phyloP scores from a whole-genome alignment of 92 coral and sea anemone species.

The Plumapathes pennacea region DNA sequence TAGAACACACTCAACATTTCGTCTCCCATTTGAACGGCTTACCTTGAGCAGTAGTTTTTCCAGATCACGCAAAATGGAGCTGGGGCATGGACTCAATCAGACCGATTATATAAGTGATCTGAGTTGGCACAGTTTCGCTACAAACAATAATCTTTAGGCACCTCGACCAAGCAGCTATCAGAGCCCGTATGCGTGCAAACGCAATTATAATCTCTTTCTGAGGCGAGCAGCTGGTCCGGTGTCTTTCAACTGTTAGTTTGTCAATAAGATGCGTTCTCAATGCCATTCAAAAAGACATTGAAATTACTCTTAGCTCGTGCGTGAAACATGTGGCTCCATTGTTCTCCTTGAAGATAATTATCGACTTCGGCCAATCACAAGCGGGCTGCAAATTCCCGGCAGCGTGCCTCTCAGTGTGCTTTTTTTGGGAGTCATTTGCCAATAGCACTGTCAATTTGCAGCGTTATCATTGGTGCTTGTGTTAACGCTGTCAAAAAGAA shows the following conservation, averaged over 20 bases:
- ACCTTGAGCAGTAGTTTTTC: constrained; percentile 8
- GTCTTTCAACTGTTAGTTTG: constrained; percentile 65
- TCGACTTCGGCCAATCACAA: constrained; percentile 73
- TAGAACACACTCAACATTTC: constrained; percentile 96
- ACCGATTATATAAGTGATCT: constrained; percentile 46
- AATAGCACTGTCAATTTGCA: constrained; percentile 47
- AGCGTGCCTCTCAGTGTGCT: constrained; percentile 73
- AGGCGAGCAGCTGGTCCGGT: constrained; percentile 55
- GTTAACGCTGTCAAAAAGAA: constrained; percentile 41
- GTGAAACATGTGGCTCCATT: constrained; percentile 97
- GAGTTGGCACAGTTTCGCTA: constrained; percentile 17
- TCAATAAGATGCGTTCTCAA: constrained; percentile 72
- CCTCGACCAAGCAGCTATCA: neutral
- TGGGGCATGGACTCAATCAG: constrained; percentile 10
- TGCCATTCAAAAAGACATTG: constrained; percentile 83
- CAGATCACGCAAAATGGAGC: constrained; percentile 13
- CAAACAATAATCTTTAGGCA: constrained; percentile 11
- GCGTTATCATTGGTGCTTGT: constrained; percentile 55
- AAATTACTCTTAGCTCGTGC: constrained; percentile 68
- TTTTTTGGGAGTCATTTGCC: constrained; percentile 53
- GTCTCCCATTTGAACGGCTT: constrained; percentile 77
- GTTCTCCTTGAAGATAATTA: constrained; percentile 80
- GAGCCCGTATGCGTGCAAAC: constrained; percentile 34
- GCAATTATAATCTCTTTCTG: constrained; percentile 43
- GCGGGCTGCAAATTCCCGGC: constrained; percentile 28